Percentiles rank a stretch among this genome's conserved stretches.
Evolutionary conservation across 2,888 invertebrate genomes (phyloP).

Genomic region (Carabus problematicus): DNA sequence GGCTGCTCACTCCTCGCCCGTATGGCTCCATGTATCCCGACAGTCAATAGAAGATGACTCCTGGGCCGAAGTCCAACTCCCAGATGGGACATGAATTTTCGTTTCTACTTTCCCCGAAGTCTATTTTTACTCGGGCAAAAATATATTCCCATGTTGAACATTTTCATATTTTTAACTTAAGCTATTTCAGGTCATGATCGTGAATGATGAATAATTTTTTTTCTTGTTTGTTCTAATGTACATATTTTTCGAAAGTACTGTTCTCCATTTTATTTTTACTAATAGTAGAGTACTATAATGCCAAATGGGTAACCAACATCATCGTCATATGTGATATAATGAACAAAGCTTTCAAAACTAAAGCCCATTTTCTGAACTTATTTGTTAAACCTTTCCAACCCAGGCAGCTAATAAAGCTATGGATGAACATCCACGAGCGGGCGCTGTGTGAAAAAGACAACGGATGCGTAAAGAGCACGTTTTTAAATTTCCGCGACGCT

Average conservation of each 20-base stretch:
- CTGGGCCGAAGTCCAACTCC: slow-evolving; percentile 7
- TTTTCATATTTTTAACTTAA: slow-evolving; percentile 35
- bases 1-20: not conserved
- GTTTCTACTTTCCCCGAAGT: slow-evolving; percentile 23
- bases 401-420: no score
- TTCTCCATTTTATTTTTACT: no score
- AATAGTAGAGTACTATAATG: no score
- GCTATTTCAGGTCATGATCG: slow-evolving; percentile 14
- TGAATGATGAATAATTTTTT: slow-evolving; percentile 6
- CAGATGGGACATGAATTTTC: slow-evolving; percentile 35
- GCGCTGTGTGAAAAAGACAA: no score
- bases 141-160: slow-evolving; percentile 32
- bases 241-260: no score
- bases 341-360: no score
- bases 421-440: no score
- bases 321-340: no score
- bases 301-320: no score
- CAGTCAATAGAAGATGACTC: slow-evolving; percentile 30
- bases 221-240: not conserved
- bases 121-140: slow-evolving; percentile 24
- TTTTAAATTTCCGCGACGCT: slow-evolving; percentile 14
- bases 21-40: slow-evolving; percentile 1
- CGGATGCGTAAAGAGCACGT: not conserved
- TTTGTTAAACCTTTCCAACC: no score
- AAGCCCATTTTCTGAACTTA: no score